Evolutionary conservation across 2,797 vertebrate species (phyloP).

Genomic region (Danio jaintianensis): DNA sequence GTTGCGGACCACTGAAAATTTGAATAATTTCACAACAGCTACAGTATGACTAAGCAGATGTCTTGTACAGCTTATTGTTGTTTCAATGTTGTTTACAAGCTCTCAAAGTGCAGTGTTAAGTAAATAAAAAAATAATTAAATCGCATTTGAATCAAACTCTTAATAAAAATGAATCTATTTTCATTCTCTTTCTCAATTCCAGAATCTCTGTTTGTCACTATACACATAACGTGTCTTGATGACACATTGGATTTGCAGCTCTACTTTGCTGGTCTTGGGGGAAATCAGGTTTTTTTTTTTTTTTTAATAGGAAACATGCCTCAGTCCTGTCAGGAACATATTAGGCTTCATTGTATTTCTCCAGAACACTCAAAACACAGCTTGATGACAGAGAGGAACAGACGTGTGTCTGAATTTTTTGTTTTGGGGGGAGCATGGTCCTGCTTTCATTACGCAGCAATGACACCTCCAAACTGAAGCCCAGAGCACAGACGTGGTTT

Average conservation of each 20-base stretch:
- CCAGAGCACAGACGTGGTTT: constrained; percentile 22
- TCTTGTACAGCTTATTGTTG: constrained; percentile 23
- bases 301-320: constrained; percentile 78
- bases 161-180: constrained; percentile 60
- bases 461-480: constrained; percentile 24
- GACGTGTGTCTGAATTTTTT: neutral
- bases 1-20: no score
- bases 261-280: constrained; percentile 66
- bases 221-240: constrained; percentile 70
- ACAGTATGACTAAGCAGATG: no score
- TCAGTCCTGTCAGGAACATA: constrained; percentile 49
- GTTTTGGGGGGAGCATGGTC: neutral
- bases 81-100: constrained; percentile 37
- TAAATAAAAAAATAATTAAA: no score
- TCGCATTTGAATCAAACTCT: constrained; percentile 50
- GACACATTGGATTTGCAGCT: constrained; percentile 70
- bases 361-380: constrained; percentile 22
- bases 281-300: constrained; percentile 63
- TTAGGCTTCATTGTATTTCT: constrained; percentile 31
- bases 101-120: no score
- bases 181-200: constrained; percentile 32
- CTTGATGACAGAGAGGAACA: constrained; percentile 33
- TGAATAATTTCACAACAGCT: no score
- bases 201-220: constrained; percentile 56
- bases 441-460: constrained; percentile 40